Percentiles rank a stretch among this genome's conserved stretches.
Conservation (phyloP, 53 echinoderm and acorn worm species). For the Holothuria leucospilota region DNA sequence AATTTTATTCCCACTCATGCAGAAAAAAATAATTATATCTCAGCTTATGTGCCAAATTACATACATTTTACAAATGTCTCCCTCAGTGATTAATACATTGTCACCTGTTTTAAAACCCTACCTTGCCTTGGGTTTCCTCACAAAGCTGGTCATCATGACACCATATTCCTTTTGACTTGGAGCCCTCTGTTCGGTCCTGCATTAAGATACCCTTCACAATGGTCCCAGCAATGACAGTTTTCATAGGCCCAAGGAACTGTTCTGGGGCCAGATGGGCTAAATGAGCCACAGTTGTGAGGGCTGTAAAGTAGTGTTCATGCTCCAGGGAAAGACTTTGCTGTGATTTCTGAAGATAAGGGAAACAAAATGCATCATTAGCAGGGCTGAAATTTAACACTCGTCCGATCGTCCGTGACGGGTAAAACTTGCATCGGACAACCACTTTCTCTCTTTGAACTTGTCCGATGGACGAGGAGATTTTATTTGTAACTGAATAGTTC, state of each 20-base stretch:
- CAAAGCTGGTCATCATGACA: constrained; percentile 89
- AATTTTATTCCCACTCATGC: no score
- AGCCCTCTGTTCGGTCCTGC: constrained; percentile 84
- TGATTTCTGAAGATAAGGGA: constrained; percentile 57
- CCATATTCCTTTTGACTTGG: constrained; percentile 88
- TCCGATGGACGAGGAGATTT: no score
- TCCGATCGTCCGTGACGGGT: no score
- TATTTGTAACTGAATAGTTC: no score
- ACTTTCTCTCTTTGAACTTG: no score
- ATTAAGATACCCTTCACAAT: constrained; percentile 96
- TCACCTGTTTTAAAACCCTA: constrained; percentile 16
- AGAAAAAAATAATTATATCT: no score
- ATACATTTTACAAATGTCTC: no score
- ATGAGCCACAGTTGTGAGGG: constrained; percentile 82
- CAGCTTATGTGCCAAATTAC: no score
- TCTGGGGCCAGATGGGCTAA: constrained; percentile 80
- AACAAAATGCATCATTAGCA: not conserved
- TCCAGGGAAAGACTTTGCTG: constrained; percentile 79
- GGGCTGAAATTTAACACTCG: no score
- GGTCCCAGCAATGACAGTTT: constrained; percentile 81
- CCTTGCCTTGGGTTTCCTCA: constrained; percentile 90
- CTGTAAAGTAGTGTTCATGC: constrained; percentile 84
- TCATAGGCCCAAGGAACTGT: constrained; percentile 82
- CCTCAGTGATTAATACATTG: no score
- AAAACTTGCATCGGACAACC: no score